phyloP scores from a whole-genome alignment of 2,888 invertebrate species.

The Nomada hirtipes region DNA sequence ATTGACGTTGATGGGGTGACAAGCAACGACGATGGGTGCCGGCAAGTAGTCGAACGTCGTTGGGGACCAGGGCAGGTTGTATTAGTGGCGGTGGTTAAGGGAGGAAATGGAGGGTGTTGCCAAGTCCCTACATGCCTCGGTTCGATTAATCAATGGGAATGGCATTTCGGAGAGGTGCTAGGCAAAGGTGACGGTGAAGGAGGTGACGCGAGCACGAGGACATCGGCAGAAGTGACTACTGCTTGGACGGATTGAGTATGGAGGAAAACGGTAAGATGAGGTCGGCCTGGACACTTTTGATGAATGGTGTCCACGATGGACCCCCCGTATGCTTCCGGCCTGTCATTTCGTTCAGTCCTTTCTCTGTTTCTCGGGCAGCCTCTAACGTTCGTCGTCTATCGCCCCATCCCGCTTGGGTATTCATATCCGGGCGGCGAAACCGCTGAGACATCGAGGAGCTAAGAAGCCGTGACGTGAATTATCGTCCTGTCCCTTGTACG shows the following conservation, averaged over 20 bases:
- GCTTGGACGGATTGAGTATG: slow-evolving; percentile 69
- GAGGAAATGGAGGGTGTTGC: slow-evolving; percentile 82
- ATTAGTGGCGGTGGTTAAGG: slow-evolving; percentile 70
- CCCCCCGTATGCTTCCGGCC: slow-evolving; percentile 71
- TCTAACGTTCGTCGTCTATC: slow-evolving; percentile 21
- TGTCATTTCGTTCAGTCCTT: slow-evolving; percentile 45
- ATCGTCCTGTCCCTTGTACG: slow-evolving; percentile 59
- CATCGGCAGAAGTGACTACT: slow-evolving; percentile 70
- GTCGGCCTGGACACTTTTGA: slow-evolving; percentile 74
- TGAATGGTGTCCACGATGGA: slow-evolving; percentile 72
- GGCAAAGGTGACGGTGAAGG: slow-evolving; percentile 72
- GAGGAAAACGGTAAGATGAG: slow-evolving; percentile 64
- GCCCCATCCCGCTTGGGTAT: slow-evolving; percentile 54
- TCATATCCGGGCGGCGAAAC: slow-evolving; percentile 67
- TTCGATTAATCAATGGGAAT: slow-evolving; percentile 83
- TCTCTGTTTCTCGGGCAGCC: slow-evolving; percentile 21
- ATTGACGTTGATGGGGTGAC: slow-evolving; percentile 65
- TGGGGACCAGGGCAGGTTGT: slow-evolving; percentile 49
- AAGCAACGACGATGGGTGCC: slow-evolving; percentile 61
- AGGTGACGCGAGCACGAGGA: slow-evolving; percentile 70
- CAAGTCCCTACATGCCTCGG: slow-evolving; percentile 81
- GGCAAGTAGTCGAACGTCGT: slow-evolving; percentile 63
- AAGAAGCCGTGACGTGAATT: slow-evolving; percentile 71
- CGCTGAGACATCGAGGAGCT: slow-evolving; percentile 68
- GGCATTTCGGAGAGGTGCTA: slow-evolving; percentile 76